Conservation (phyloP, 2,888 invertebrate genomes). For the Eupeodes luniger region DNA sequence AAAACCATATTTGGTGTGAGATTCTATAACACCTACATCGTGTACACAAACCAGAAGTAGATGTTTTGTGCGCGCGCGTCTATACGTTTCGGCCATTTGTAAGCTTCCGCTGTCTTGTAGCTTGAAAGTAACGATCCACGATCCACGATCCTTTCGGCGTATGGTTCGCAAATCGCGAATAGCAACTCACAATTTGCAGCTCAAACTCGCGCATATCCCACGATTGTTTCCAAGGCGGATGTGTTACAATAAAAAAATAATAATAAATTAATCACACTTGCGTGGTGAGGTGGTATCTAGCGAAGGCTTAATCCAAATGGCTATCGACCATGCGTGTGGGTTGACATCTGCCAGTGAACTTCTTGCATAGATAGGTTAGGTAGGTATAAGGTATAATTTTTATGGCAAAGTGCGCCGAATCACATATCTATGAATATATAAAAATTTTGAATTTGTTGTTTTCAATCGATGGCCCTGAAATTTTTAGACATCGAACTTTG, state of each 20-base stretch:
- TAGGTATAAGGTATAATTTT: not conserved
- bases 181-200: no score
- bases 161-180: no score
- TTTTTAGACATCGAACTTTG: constrained; percentile 57
- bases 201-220: not conserved
- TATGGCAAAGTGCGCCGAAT: constrained; percentile 3
- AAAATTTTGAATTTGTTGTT: not conserved
- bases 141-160: constrained; percentile 46
- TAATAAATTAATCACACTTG: constrained; percentile 74
- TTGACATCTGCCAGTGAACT: constrained; percentile 50
- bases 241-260: constrained; percentile 66
- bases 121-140: constrained; percentile 11
- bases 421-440: not conserved
- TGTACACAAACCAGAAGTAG: constrained; percentile 68
- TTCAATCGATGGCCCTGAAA: constrained; percentile 52
- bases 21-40: constrained; percentile 64
- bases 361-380: constrained; percentile 50
- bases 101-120: constrained; percentile 52
- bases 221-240: constrained; percentile 59
- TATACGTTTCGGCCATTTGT: constrained; percentile 45
- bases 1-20: constrained; percentile 71
- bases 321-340: constrained; percentile 54
- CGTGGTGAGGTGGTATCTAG: constrained; percentile 46
- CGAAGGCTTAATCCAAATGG: constrained; percentile 33
- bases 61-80: constrained; percentile 13